Evolutionary conservation across 2,797 vertebrate genomes (phyloP).

Genomic region (Phoebastria nigripes): DNA sequence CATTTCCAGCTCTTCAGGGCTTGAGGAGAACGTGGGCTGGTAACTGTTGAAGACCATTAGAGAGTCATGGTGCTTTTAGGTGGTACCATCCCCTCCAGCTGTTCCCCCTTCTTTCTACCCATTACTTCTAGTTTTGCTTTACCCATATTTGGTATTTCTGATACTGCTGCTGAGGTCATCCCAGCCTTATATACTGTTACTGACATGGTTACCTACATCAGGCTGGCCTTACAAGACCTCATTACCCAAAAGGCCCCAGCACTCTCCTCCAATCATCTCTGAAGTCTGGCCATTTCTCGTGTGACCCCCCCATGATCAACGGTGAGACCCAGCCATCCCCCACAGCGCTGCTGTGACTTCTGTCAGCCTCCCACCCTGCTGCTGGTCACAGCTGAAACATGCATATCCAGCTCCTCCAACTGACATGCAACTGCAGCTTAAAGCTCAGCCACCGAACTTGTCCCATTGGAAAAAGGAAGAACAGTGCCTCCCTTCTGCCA

Average conservation of each 20-base stretch:
- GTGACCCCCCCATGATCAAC: rapidly evolving
- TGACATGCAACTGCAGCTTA: not conserved
- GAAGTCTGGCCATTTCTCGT: not conserved
- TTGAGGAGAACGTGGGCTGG: not conserved
- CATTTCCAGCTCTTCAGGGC: not conserved
- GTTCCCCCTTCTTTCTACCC: not conserved
- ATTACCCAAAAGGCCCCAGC: not conserved
- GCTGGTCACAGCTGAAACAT: not conserved
- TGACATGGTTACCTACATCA: not conserved
- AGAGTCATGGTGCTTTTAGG: not conserved
- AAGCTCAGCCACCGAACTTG: not conserved
- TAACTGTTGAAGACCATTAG: not conserved
- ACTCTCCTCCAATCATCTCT: not conserved
- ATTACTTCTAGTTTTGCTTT: not conserved
- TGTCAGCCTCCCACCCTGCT: not conserved
- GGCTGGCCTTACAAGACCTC: not conserved
- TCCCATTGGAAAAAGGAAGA: not conserved
- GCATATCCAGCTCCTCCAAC: not conserved
- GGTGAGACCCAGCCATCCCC: not conserved
- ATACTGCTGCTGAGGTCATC: not conserved
- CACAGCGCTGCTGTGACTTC: not conserved
- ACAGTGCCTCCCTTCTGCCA: not conserved
- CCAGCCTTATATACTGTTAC: not conserved
- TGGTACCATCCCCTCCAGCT: not conserved
- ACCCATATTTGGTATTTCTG: not conserved